Evolutionary conservation across 1,140 invertebrate genomes (phyloP), one percentile per base, ranked within the genome.

Genomic region (Popillia japonica): DNA sequence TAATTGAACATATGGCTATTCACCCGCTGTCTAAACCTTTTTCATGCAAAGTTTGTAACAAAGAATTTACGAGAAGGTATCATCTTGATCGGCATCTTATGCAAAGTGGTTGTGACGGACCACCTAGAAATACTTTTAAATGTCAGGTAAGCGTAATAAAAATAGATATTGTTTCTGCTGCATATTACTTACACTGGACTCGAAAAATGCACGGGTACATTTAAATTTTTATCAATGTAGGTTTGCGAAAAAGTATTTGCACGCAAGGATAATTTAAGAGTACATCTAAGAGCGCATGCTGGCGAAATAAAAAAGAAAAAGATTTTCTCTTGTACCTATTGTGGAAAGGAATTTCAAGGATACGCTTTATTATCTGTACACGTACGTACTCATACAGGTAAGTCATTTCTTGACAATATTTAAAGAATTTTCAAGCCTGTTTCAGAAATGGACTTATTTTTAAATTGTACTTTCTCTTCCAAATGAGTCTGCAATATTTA

Each of bases 221-320:
- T n/a, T 76, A 27, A 23, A 34, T 76, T 40, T 78, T 75, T 80
- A 77, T 20, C 42, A n/a, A 80, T 73, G n/a, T 84, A 94, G 90
- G 92, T 94, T 23, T 96, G 94, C 82, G 88, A 90, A 14, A 92
- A 92, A 83, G 87, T 89, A 20, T 95, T 95, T 81, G 91, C 91
- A 68, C 90, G 93, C n/a, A 92, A 94, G 82, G 93, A 94, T 84
- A 94, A 95, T 86, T 86, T 95, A 75, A 88, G 92, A 11, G 92
- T 93, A 80, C 94, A 96, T 88, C 86, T 95, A 20, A 89, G 93
- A 77, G 90, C 89, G 59, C 94, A 96, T 85, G 89, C 92, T 40
- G 92, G 93, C 8, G 89, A 91, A 80, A 88, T 89, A 10, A 90
- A 91, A 20, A 88, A 90, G 77, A 92, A 92, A 80, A 92, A 92